Evolutionary conservation across 2,888 invertebrate genomes (phyloP).

Genomic region (Leptinotarsa peninsularis): DNA sequence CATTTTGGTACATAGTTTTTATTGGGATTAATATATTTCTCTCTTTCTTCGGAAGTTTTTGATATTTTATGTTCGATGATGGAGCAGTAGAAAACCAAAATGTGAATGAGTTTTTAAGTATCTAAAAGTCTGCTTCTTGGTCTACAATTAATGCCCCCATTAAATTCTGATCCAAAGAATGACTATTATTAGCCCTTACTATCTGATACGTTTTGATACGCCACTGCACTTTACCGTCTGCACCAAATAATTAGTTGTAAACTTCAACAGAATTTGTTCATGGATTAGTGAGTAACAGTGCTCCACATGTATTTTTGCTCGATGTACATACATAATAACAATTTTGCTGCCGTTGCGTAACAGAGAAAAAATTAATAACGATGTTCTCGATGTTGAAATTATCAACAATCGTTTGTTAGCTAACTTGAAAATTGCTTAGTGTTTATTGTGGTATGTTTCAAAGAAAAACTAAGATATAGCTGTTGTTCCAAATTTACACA

Average conservation of each 20-base stretch:
- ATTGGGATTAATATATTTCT: too few relatives aligned
- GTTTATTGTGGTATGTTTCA: neutral
- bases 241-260: neutral
- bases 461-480: neutral
- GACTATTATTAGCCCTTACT: too few relatives aligned
- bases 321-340: neutral
- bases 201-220: neutral
- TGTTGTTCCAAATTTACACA: too few relatives aligned
- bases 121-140: too few relatives aligned
- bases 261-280: neutral
- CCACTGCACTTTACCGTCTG: neutral
- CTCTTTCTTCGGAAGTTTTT: too few relatives aligned
- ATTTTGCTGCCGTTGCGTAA: neutral
- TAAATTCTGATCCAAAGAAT: too few relatives aligned
- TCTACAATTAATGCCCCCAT: too few relatives aligned
- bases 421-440: neutral
- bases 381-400: slow-evolving; percentile 5
- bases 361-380: neutral
- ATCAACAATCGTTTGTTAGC: neutral
- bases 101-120: too few relatives aligned
- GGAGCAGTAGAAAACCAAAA: too few relatives aligned
- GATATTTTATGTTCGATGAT: too few relatives aligned
- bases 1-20: too few relatives aligned
- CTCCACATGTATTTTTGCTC: neutral
- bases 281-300: neutral